These are phyloP conservation scores for Mythimna albipuncta DNA, from an alignment of 2,888 invertebrate genomes.

Conservation along the genomic window DNA sequence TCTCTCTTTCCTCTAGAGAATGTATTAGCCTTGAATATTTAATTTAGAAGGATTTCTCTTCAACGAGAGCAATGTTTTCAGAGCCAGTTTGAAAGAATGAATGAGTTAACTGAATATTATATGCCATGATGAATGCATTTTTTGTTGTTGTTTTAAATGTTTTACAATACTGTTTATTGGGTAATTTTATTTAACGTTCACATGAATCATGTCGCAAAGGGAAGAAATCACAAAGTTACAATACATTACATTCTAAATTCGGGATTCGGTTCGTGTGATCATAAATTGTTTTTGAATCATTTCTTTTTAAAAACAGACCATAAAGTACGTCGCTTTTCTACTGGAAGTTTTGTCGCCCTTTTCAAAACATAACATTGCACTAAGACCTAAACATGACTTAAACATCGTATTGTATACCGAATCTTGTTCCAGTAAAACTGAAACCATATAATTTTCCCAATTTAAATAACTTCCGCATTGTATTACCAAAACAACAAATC, in stretches of 20 bases:
- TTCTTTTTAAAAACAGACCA: conserved; percentile 8
- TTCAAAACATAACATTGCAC: background rate
- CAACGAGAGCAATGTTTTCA: conserved; percentile 12
- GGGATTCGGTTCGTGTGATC: conserved; percentile 25
- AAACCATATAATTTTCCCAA: background rate
- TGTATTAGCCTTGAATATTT: conserved; percentile 43
- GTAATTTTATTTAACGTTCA: background rate
- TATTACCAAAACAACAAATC: background rate
- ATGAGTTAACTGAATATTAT: conserved; percentile 16
- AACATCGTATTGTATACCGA: background rate
- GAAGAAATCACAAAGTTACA: conserved; percentile 23
- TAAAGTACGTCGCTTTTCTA: conserved; percentile 8
- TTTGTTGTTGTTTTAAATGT: background rate
- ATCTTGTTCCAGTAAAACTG: background rate
- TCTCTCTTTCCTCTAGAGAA: conserved; percentile 24
- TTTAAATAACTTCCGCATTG: background rate
- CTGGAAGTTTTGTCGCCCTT: too few relatives aligned
- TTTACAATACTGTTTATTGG: background rate
- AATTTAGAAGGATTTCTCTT: conserved; percentile 40
- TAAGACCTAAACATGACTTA: background rate
- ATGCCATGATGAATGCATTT: conserved; percentile 5
- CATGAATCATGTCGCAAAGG: conserved; percentile 2
- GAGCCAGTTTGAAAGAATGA: conserved; percentile 8
- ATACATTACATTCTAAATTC: conserved; percentile 27
- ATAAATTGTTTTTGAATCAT: conserved; percentile 41